phyloP scores from a whole-genome alignment of 2,113 vertebrate genomes.

The Perca schrenkii region DNA sequence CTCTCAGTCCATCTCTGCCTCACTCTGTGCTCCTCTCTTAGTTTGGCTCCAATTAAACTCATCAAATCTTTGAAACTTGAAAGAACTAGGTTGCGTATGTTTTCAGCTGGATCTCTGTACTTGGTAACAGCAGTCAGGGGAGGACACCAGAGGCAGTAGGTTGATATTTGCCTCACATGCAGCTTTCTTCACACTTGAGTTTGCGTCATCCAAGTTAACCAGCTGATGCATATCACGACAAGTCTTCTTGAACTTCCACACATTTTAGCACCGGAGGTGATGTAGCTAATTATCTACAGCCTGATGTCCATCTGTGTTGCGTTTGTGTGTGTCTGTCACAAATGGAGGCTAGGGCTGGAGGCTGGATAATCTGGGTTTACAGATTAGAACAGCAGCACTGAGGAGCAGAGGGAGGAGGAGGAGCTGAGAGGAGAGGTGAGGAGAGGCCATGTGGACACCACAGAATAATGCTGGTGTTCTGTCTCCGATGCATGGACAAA shows the following conservation, averaged over 20 bases:
- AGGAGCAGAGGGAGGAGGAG: constrained; percentile 59
- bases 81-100: background rate
- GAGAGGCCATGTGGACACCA: constrained; percentile 53
- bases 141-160: constrained; percentile 11
- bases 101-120: background rate
- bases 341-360: constrained; percentile 55
- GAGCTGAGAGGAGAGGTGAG: constrained; percentile 36
- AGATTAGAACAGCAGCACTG: constrained; percentile 85
- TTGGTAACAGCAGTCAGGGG: background rate
- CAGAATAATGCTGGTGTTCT: constrained; percentile 41
- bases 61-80: background rate
- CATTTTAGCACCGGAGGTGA: constrained; percentile 42
- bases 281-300: constrained; percentile 73
- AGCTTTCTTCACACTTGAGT: constrained; percentile 8
- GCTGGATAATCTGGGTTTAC: constrained; percentile 90
- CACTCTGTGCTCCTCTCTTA: constrained; percentile 3
- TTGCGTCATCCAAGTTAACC: constrained; percentile 15
- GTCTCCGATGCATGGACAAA: constrained; percentile 25
- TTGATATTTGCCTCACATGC: constrained; percentile 5
- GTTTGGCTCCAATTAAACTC: background rate
- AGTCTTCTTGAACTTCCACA: constrained; percentile 42
- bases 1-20: constrained; percentile 18
- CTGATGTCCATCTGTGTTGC: constrained; percentile 83
- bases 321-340: constrained; percentile 48
- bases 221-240: constrained; percentile 43